Evolutionary conservation across 2,888 invertebrate species (phyloP).

Genomic region (Zygogramma bicolorata): DNA sequence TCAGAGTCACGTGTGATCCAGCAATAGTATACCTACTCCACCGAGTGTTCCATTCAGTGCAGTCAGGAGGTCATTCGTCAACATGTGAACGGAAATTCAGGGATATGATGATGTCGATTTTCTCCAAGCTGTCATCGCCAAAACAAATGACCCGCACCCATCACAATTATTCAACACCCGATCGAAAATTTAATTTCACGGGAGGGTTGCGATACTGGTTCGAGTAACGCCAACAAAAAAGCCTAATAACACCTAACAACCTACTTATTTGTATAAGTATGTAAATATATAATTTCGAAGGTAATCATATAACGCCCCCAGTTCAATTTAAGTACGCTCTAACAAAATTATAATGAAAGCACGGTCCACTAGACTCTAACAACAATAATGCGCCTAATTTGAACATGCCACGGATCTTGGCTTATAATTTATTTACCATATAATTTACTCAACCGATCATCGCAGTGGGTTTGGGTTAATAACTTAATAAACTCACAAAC

Average conservation of each 20-base stretch:
- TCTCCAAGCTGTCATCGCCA: constrained; percentile 13
- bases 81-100: neutral
- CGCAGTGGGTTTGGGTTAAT: constrained; percentile 62
- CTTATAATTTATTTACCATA: constrained; percentile 51
- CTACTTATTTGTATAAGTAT: constrained; percentile 53
- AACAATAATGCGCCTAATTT: constrained; percentile 53
- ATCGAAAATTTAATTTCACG: constrained; percentile 42
- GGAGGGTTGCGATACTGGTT: constrained; percentile 39
- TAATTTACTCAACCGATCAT: constrained; percentile 63
- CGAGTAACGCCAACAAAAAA: constrained; percentile 29
- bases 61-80: too few relatives aligned
- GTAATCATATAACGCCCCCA: constrained; percentile 54
- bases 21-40: too few relatives aligned
- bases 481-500: constrained; percentile 61
- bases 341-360: constrained; percentile 54
- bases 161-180: constrained; percentile 8
- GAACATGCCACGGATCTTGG: constrained; percentile 39
- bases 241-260: constrained; percentile 45
- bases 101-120: neutral
- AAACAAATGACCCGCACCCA: constrained; percentile 16
- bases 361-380: constrained; percentile 56
- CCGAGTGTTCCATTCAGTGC: too few relatives aligned
- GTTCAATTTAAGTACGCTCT: constrained; percentile 53
- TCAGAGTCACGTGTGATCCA: too few relatives aligned
- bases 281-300: constrained; percentile 55